Evolutionary conservation across 2,113 vertebrate genomes (phyloP), one percentile per base, ranked within the genome.

Genomic region (Megalops atlanticus): DNA sequence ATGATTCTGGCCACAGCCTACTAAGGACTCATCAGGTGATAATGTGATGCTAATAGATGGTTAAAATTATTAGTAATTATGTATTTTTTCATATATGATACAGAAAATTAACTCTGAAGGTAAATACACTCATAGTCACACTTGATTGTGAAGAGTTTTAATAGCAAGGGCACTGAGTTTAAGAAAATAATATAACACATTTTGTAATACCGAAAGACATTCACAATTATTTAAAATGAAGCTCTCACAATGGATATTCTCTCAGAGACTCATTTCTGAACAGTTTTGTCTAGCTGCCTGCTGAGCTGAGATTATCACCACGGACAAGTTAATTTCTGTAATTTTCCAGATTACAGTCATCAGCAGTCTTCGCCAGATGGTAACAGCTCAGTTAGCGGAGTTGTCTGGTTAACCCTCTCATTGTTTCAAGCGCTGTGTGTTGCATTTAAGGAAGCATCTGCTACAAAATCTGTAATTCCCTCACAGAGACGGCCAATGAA

Each of bases 341-440:
- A 72, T 72, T 72, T 72, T 21, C 18, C 70, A 39, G 70, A 72
- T 72, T 38, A 72, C 35, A 39, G 70, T 24, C 70, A 72, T 39
- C 5, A 15, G 33, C 70, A 36, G 33, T 36, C 31, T 24, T 72
- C 31, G 33, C 35, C 70, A 39, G 70, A 39, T 39, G 70, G 4
- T 72, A 38, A 38, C 38, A 72, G 70, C 38, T 71, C 33, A 71
- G 35, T 71, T 72, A 72, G 14, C 35, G 18, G 1, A 21, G 11
- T 3, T 3, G 33, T 72, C 8, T 72, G 33, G 35, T 39, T 39
- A 72, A 36, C 70, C 70, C 38, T 35, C 21, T 7, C 70, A 38
- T 24, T 38, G 15, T 18, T 1, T 36, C 0, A 12, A 35, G 70
- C 18, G 35, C 70, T 27, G 18, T 4, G 14, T 39, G 70, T 24